Evolutionary conservation across 2,797 vertebrate species (phyloP).

Genomic region (Acropternis orthonyx): DNA sequence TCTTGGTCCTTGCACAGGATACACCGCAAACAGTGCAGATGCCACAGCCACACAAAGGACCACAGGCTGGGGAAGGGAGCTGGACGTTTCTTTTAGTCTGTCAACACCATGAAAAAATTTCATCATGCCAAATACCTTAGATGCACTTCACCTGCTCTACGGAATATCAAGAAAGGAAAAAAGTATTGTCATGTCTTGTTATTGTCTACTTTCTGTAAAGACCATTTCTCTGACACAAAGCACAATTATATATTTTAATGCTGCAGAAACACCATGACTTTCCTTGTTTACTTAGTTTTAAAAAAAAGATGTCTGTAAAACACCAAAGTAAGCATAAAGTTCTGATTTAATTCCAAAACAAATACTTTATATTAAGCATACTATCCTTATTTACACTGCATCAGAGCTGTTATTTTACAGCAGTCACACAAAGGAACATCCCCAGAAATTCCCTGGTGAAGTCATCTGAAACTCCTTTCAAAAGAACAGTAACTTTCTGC

Average conservation of each 20-base stretch:
- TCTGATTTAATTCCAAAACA: not conserved
- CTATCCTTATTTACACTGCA: not conserved
- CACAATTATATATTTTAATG: not conserved
- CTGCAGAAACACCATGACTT: not conserved
- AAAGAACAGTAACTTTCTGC: conserved; percentile 11
- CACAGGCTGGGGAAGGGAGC: rapidly evolving
- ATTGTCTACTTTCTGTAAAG: not conserved
- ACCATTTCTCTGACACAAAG: not conserved
- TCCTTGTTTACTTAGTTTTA: not conserved
- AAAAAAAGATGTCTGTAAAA: not conserved
- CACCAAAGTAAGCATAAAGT: not conserved
- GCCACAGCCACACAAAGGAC: not conserved
- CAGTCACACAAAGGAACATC: not conserved
- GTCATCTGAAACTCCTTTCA: not conserved
- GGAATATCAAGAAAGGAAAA: not conserved
- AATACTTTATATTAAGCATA: not conserved
- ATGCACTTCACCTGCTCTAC: not conserved
- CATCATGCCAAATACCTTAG: not conserved
- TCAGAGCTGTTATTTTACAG: not conserved
- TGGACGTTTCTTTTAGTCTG: not conserved
- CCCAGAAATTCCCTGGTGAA: conserved; percentile 4
- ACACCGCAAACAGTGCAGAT: not conserved
- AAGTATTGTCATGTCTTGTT: not conserved
- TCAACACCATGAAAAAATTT: not conserved
- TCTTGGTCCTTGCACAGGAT: not conserved